A percentile compares a stretch with the other conserved stretches of the same genome.
Conservation (phyloP, 2,113 vertebrate genomes). For the Dicerorhinus sumatrensis region DNA sequence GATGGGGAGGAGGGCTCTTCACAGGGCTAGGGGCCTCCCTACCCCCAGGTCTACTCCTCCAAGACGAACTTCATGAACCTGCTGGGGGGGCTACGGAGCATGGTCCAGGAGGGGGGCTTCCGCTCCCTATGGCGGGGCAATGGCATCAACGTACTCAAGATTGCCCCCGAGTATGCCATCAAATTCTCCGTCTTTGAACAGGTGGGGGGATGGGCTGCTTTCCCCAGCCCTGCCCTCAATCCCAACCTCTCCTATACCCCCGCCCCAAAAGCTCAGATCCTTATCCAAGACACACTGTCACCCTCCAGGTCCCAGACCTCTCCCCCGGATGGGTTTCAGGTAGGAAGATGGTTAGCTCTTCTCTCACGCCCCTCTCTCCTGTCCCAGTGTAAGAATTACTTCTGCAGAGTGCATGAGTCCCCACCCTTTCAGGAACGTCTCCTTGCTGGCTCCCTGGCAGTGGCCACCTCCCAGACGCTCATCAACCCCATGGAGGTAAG, state of each 20-base stretch:
- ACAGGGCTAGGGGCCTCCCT: neutral
- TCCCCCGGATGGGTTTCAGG: neutral
- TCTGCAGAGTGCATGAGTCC: constrained; percentile 82
- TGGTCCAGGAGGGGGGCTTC: constrained; percentile 91
- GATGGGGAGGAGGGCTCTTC: neutral
- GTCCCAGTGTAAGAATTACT: constrained; percentile 77
- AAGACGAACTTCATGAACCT: constrained; percentile 84
- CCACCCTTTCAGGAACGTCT: constrained; percentile 89
- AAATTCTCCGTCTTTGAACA: constrained; percentile 94
- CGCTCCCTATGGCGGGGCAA: constrained; percentile 93
- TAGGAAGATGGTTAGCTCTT: neutral
- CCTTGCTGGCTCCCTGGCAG: constrained; percentile 90
- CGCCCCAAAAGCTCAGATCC: neutral
- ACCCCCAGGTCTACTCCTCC: constrained; percentile 89
- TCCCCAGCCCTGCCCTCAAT: neutral
- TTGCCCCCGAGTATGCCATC: constrained; percentile 93
- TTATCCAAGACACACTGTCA: neutral
- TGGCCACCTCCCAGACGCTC: constrained; percentile 90
- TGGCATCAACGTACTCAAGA: constrained; percentile 93
- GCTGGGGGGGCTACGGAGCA: constrained; percentile 84
- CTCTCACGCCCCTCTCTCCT: neutral
- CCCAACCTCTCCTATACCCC: neutral
- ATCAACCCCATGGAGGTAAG: constrained; percentile 94
- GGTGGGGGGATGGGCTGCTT: constrained; percentile 76
- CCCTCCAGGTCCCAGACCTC: neutral